Evolutionary conservation across 2,888 invertebrate genomes (phyloP).

Genomic region (Agapetus fuscipes): DNA sequence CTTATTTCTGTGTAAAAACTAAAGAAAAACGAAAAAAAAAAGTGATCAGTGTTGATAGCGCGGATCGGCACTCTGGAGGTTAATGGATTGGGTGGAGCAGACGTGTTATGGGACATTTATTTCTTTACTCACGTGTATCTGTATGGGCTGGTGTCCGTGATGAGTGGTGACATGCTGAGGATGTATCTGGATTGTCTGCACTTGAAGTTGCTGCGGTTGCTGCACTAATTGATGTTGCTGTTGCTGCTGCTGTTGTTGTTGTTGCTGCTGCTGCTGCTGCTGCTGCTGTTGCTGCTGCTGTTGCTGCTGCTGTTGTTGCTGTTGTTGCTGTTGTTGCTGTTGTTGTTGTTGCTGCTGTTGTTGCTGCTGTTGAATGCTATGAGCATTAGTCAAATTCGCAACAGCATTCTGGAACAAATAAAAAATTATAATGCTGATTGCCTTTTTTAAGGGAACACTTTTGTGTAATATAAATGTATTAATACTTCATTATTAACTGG

Average conservation of each 20-base stretch:
- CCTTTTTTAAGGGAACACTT: too few relatives aligned
- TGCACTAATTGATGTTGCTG: slow-evolving; percentile 8
- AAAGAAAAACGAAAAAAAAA: too few relatives aligned
- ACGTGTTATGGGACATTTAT: too few relatives aligned
- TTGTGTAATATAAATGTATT: neutral
- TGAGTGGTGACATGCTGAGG: slow-evolving; percentile 30
- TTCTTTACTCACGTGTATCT: slow-evolving; percentile 45
- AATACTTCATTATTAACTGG: neutral
- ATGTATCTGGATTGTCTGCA: slow-evolving; percentile 43
- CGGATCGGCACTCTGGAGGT: too few relatives aligned
- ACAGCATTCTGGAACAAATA: neutral
- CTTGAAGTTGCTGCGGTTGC: slow-evolving; percentile 37
- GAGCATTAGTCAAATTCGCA: neutral
- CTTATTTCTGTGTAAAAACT: too few relatives aligned
- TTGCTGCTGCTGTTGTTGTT: slow-evolving; percentile 4
- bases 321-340: slow-evolving; percentile 21
- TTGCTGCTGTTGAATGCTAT: neutral
- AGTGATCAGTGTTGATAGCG: too few relatives aligned
- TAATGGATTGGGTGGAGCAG: too few relatives aligned
- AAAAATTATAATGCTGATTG: too few relatives aligned
- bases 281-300: slow-evolving; percentile 18
- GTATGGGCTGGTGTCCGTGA: slow-evolving; percentile 35
- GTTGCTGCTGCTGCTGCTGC: slow-evolving; percentile 12
- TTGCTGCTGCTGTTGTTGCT: slow-evolving; percentile 19
- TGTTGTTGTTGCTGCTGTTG: slow-evolving; percentile 18